Evolutionary conservation across 1,140 invertebrate species (phyloP), one percentile per base, ranked within the genome.

Genomic region (Drosophila teissieri): DNA sequence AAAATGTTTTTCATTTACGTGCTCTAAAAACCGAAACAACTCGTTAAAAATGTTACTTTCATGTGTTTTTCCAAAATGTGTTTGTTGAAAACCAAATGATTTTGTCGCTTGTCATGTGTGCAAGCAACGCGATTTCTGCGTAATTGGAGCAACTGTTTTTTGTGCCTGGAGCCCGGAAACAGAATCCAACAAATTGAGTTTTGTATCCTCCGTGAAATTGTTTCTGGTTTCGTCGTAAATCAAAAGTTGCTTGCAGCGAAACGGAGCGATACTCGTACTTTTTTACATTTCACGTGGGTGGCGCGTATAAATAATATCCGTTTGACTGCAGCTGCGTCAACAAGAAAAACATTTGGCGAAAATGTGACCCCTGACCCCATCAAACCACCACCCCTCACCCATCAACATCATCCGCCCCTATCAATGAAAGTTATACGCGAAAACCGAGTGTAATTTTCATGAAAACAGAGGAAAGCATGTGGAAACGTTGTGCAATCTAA

Each of bases 111-210:
- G 8, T 31, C 7, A 10, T 4, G 31, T 19, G 31, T 64, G 24
- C 53, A 44, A 17, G 31, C 24, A 52, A 15, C 37, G 49, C 52
- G 39, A 39, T 61, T 45, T 31, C 54, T 45, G 61, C 19, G 55
- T 64, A 64, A 64, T 64, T 64, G 61, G 55, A 61, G 61, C 61
- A 64, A 61, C 61, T 45, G 55, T 64, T 64, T 64, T 64, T 64
- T 63, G 39, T 44, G 61, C 61, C 61, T n/a, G 40, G 4, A 17
- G 42, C 31, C 31, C 42, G 31, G 27, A 34, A 61, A 61, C 60
- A 34, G 60, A 31, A 15, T 4, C 15, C 49, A 51, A 63, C 60
- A 63, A 63, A 64, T 64, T 64, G 56, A 62, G 62, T 64, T 64
- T 64, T 45, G 56, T 64, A 27, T 34, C 19, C 40, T 42, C 56